Evolutionary conservation across 1,140 invertebrate genomes (phyloP), one percentile per base, ranked within the genome.

Genomic region (Ectropis grisescens): DNA sequence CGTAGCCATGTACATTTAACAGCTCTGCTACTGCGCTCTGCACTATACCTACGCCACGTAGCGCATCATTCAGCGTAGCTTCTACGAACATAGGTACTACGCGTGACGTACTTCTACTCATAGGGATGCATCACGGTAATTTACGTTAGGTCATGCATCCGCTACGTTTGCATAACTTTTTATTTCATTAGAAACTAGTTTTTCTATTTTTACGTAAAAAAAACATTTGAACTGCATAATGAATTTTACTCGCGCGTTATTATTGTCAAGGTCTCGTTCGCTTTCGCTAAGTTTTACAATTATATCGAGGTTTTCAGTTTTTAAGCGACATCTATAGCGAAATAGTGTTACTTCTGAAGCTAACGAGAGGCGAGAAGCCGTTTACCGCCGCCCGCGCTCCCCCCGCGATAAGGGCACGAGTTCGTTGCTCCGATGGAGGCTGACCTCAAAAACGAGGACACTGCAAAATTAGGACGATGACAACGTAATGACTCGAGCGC

Each of bases 401-500:
- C 50, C 29, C 58, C 62, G 75, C 72, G 69, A 78, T 81, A 81
- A 81, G 76, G 76, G 76, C 76, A 81, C 60, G 70, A 66, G 76
- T 78, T 81, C 76, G 72, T 81, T 78, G 72, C 70, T 60, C 76
- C 69, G 62, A 70, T 78, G 75, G 54, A 74, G 58, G 64, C 72
- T 81, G 76, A 81, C 76, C 76, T 78, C 72, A 81, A 81, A 81
- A 81, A 81, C 76, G 76, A 81, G 76, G 76, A 78, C 76, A 78
- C 72, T 78, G 72, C 76, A 78, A 81, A 81, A 81, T 81, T 81
- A 81, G 76, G 76, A 74, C 76, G 76, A 65, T 78, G 76, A 72
- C 76, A 78, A 78, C 76, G 58, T 78, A 81, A 81, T 58, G 76
- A 74, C 76, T 68, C 43, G 51, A 78, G 46, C 67, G 72, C 76